phyloP scores from a whole-genome alignment of 1,140 invertebrate species.

The Piezodorus guildinii region DNA sequence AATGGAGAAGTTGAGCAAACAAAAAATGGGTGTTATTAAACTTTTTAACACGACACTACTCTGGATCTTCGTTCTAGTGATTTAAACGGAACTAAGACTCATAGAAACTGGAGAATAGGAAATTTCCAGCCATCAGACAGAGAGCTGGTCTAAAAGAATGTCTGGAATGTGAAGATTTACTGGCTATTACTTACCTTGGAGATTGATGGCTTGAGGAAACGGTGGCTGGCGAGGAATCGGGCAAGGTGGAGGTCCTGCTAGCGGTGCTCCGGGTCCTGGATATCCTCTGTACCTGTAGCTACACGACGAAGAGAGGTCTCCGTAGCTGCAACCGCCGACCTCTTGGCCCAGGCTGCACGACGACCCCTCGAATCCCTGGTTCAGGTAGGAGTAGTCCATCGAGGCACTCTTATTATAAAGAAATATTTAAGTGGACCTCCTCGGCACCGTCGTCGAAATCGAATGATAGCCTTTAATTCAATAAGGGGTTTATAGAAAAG shows the following conservation, averaged over 20 bases:
- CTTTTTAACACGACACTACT: no score
- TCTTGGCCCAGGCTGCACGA: constrained; percentile 45
- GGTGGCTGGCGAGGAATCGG: constrained; percentile 34
- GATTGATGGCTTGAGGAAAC: constrained; percentile 50
- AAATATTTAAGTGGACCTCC: constrained; percentile 37
- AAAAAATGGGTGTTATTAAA: no score
- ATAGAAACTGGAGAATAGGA: no score
- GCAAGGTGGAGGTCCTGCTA: constrained; percentile 31
- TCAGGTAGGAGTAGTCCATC: constrained; percentile 63
- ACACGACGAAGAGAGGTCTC: constrained; percentile 61
- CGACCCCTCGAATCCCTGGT: constrained; percentile 53
- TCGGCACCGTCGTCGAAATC: constrained; percentile 51
- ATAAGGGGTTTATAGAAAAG: constrained; percentile 40
- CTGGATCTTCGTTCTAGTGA: no score
- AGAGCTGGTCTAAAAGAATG: no score
- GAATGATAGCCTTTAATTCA: constrained; percentile 63
- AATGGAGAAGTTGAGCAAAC: no score
- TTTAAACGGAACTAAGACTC: no score
- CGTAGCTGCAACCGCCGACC: constrained; percentile 34
- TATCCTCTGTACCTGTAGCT: constrained; percentile 71
- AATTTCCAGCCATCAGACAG: no score
- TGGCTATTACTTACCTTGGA: constrained; percentile 41
- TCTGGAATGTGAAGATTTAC: background rate
- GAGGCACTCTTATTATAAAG: constrained; percentile 21
- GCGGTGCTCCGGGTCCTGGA: constrained; percentile 39